Percentiles rank a stretch among this genome's conserved stretches.
Evolutionary conservation across 2,888 invertebrate species (phyloP).

Genomic region (Poecilobothrus nobilitatus): DNA sequence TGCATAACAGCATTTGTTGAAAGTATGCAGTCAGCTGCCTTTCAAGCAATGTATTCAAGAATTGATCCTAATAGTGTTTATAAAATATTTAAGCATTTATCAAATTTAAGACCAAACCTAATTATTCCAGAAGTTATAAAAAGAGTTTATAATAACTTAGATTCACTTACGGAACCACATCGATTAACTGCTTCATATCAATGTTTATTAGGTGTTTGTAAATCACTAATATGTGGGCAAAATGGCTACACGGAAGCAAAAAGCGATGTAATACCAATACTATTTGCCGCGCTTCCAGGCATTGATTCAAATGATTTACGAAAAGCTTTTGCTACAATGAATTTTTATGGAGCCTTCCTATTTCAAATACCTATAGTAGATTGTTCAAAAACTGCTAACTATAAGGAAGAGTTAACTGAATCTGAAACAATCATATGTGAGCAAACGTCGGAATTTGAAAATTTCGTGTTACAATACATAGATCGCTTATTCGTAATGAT

Average conservation of each 20-base stretch:
- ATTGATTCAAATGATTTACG: constrained; percentile 82
- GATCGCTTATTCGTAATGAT: constrained; percentile 66
- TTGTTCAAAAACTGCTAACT: constrained; percentile 65
- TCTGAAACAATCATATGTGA: constrained; percentile 68
- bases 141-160: constrained; percentile 67
- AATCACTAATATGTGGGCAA: constrained; percentile 49
- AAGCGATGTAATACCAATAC: constrained; percentile 69
- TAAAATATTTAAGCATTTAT: constrained; percentile 63
- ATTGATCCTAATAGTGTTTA: constrained; percentile 55
- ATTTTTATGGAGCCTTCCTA: constrained; percentile 66
- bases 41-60: constrained; percentile 72
- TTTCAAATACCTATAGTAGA: constrained; percentile 77
- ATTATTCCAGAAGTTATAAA: constrained; percentile 78
- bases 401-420: constrained; percentile 62
- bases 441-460: constrained; percentile 78
- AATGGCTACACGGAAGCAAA: constrained; percentile 65
- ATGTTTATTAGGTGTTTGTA: constrained; percentile 59
- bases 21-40: constrained; percentile 61
- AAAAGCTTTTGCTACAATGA: constrained; percentile 66
- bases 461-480: constrained; percentile 77
- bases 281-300: constrained; percentile 74
- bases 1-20: constrained; percentile 76
- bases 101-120: constrained; percentile 68
- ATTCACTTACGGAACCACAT: constrained; percentile 83
- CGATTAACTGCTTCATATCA: constrained; percentile 65